Percentiles rank a stretch among this genome's conserved stretches.
phyloP scores from a whole-genome alignment of 1,140 invertebrate genomes.

The Mactra quadrangularis region DNA sequence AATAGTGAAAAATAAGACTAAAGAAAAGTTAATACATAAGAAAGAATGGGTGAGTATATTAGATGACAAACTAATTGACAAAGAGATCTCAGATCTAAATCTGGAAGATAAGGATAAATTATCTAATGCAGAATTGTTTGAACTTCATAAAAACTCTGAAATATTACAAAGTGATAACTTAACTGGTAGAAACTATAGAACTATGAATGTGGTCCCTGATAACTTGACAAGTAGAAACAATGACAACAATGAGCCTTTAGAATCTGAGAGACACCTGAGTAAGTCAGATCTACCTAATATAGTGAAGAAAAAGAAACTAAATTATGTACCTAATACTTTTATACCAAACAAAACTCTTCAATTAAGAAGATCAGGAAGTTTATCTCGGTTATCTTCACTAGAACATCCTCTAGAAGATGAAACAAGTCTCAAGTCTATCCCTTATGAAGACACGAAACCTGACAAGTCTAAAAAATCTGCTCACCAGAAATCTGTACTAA shows the following conservation, averaged over 20 bases:
- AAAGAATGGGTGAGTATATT: conserved; percentile 55
- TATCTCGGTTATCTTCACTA: conserved; percentile 55
- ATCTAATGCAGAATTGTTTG: conserved; percentile 29
- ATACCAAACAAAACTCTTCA: conserved; percentile 74
- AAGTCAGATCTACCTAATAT: conserved; percentile 16
- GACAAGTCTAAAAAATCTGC: not conserved
- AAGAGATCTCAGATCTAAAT: conserved; percentile 9
- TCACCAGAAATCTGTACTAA: not conserved
- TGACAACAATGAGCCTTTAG: not conserved
- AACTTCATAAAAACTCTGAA: conserved; percentile 21
- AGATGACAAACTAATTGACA: conserved; percentile 20
- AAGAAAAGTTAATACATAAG: conserved; percentile 38
- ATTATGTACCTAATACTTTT: conserved; percentile 73
- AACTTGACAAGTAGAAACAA: not conserved
- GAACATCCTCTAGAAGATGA: conserved; percentile 7
- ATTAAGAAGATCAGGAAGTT: conserved; percentile 71
- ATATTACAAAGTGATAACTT: too few relatives aligned
- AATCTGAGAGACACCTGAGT: too few relatives aligned
- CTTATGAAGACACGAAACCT: not conserved
- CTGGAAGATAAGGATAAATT: not conserved
- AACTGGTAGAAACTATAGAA: not conserved
- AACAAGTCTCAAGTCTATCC: not conserved
- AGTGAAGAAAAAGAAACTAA: conserved; percentile 58
- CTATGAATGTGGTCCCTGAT: not conserved
- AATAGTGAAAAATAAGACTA: conserved; percentile 5